Conservation (phyloP, 2,888 invertebrate species). For the Chironomus riparius region DNA sequence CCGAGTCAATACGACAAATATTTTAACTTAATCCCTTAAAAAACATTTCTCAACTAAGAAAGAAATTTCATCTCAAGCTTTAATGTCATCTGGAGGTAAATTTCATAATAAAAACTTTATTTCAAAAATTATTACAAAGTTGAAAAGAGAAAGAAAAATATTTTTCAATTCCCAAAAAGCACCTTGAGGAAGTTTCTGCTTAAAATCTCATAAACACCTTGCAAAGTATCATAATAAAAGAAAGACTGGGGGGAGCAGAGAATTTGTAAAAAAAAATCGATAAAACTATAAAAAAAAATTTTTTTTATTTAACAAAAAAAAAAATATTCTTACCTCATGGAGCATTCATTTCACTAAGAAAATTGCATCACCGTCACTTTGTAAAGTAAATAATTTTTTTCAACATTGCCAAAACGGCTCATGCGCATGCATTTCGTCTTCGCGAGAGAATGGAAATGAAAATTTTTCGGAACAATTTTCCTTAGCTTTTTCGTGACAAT, state of each 20-base stretch:
- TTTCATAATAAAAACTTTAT: too few species aligned
- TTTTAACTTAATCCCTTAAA: too few species aligned
- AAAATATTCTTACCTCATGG: not conserved
- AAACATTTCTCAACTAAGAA: too few species aligned
- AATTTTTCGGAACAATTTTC: constrained; percentile 21
- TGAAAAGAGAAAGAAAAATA: too few species aligned
- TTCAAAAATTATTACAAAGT: too few species aligned
- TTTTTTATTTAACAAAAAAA: not conserved
- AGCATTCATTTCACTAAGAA: not conserved
- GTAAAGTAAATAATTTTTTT: not conserved
- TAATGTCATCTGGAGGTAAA: too few species aligned
- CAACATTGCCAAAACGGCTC: not conserved
- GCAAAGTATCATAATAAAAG: not conserved
- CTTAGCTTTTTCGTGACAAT: not conserved
- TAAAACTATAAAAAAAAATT: not conserved
- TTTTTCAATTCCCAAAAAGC: too few species aligned
- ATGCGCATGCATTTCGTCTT: not conserved
- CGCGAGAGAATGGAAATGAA: not conserved
- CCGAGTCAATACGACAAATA: too few species aligned
- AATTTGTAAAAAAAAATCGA: not conserved
- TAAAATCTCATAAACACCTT: not conserved
- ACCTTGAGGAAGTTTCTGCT: too few species aligned
- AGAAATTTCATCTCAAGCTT: too few species aligned
- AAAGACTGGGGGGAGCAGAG: too few species aligned
- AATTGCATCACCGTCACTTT: constrained; percentile 4